A percentile compares a stretch with the other conserved stretches of the same genome.
These are phyloP conservation scores for Egretta garzetta DNA, from an alignment of 2,113 vertebrate genomes.

Conservation along the genomic window DNA sequence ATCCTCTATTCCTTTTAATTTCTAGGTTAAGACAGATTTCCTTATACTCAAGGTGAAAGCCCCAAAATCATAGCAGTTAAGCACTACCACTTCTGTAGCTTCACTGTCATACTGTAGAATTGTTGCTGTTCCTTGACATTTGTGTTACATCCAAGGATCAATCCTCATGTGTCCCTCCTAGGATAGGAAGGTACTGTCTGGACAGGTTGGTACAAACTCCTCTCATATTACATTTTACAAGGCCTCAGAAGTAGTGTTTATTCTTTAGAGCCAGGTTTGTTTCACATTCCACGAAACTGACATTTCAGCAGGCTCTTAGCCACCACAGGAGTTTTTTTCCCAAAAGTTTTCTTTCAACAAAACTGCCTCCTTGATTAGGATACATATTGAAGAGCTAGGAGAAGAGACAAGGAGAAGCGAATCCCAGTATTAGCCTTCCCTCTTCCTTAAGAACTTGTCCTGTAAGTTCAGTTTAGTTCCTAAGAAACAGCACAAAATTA, in stretches of 20 bases:
- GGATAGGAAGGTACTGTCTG: background rate
- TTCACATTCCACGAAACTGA: background rate
- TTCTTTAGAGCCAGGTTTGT: background rate
- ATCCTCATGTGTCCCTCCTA: fast-evolving
- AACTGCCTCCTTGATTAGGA: background rate
- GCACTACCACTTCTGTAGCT: background rate
- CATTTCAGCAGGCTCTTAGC: background rate
- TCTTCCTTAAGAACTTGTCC: background rate
- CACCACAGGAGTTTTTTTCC: background rate
- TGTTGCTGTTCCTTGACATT: background rate
- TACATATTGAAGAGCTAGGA: background rate
- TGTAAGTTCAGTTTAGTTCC: background rate
- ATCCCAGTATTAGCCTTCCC: background rate
- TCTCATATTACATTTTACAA: background rate
- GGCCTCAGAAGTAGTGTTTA: background rate
- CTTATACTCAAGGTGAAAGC: background rate
- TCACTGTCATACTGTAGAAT: background rate
- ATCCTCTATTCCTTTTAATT: background rate
- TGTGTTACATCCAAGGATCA: background rate
- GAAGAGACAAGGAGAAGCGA: background rate
- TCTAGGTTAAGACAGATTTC: background rate
- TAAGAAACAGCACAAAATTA: background rate
- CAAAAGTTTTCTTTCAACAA: background rate
- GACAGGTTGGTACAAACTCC: background rate
- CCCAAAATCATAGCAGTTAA: background rate